Percentiles rank a stretch among this genome's conserved stretches.
Evolutionary conservation across 2,113 vertebrate genomes (phyloP).

Genomic region (Pituophis catenifer): DNA sequence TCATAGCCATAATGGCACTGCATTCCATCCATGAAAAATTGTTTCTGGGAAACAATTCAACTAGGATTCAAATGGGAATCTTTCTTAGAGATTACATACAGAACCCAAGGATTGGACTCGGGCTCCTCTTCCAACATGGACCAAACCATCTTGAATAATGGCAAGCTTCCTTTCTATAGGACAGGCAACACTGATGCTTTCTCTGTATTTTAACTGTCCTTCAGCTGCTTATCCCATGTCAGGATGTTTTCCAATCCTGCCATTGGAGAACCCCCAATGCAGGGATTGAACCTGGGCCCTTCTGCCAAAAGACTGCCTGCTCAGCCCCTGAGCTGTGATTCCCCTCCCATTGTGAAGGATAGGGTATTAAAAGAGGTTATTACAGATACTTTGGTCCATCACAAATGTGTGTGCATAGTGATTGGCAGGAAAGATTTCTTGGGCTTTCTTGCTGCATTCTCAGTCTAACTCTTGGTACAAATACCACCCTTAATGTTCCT

Average conservation of each 20-base stretch:
- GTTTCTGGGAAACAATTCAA: not conserved
- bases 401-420: not conserved
- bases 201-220: not conserved
- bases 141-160: not conserved
- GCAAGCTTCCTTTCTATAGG: not conserved
- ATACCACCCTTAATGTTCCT: not conserved
- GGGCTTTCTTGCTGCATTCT: not conserved
- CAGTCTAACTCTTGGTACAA: not conserved
- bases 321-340: not conserved
- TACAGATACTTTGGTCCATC: not conserved
- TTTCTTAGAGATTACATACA: not conserved
- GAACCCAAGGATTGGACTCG: not conserved
- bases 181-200: not conserved
- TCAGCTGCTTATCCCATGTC: not conserved
- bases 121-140: not conserved
- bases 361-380: not conserved
- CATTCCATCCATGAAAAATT: not conserved
- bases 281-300: too few species aligned
- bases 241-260: not conserved
- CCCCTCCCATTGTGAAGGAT: not conserved
- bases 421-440: not conserved
- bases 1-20: not conserved
- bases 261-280: not conserved
- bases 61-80: not conserved
- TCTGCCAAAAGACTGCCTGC: not conserved